Conservation (phyloP, 2,888 invertebrate species). For the Xestia sexstrigata region DNA sequence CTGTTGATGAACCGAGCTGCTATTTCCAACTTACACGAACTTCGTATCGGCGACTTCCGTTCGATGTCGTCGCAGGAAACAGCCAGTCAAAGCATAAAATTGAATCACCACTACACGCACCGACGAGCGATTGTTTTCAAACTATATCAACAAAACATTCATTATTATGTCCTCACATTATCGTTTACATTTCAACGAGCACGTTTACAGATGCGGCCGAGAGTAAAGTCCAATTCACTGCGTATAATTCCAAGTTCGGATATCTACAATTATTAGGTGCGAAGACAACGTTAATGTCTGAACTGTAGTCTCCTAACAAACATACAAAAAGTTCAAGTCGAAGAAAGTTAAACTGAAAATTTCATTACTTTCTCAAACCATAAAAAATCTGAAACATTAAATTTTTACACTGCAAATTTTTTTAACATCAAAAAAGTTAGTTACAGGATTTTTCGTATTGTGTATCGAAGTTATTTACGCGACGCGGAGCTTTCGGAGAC, state of each 20-base stretch:
- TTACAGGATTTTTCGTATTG: slow-evolving; percentile 59
- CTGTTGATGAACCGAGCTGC: slow-evolving; percentile 72
- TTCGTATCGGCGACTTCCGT: slow-evolving; percentile 77
- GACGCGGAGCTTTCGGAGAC: slow-evolving; percentile 64
- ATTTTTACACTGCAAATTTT: slow-evolving; percentile 11
- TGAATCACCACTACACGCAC: slow-evolving; percentile 70
- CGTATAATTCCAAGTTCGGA: slow-evolving; percentile 34
- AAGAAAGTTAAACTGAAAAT: slow-evolving; percentile 17
- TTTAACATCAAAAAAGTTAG: slow-evolving; percentile 46
- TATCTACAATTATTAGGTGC: slow-evolving; percentile 38
- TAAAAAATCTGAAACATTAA: slow-evolving; percentile 14
- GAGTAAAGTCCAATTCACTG: slow-evolving; percentile 39
- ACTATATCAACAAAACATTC: slow-evolving; percentile 69
- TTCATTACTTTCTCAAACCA: slow-evolving; percentile 22
- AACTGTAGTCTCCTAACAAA: slow-evolving; percentile 11
- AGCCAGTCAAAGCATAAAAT: slow-evolving; percentile 80
- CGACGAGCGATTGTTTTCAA: slow-evolving; percentile 75
- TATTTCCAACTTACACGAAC: slow-evolving; percentile 82
- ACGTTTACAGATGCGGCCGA: slow-evolving; percentile 39
- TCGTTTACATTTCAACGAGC: slow-evolving; percentile 51
- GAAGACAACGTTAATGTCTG: slow-evolving; percentile 37
- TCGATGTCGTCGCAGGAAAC: slow-evolving; percentile 77
- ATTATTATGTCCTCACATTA: slow-evolving; percentile 68
- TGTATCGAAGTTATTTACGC: slow-evolving; percentile 87
- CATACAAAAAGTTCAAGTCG: slow-evolving; percentile 27